phyloP scores from a whole-genome alignment of 2,797 vertebrate species.

The Pithecia hirsuta region DNA sequence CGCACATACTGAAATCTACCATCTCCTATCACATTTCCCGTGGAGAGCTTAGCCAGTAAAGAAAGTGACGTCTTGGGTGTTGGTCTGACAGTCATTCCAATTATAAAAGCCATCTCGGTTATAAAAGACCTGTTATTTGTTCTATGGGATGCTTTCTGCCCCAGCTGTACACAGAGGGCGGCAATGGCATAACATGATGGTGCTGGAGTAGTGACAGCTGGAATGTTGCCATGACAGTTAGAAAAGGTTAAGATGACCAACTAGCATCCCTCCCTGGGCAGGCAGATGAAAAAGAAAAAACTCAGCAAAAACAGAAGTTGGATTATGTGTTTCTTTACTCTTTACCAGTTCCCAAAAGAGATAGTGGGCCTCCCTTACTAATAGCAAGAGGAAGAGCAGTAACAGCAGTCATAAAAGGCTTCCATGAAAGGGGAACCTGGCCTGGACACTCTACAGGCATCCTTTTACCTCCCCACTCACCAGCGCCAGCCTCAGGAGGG shows the following conservation, averaged over 20 bases:
- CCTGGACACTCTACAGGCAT: background rate
- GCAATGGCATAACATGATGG: background rate
- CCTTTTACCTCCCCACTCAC: background rate
- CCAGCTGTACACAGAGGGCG: background rate
- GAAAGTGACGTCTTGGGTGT: background rate
- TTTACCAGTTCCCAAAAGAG: background rate
- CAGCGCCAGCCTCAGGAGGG: background rate
- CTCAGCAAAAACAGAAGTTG: background rate
- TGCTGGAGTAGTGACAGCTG: background rate
- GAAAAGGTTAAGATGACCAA: background rate
- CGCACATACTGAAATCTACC: background rate
- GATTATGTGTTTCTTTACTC: background rate
- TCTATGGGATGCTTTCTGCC: accelerated
- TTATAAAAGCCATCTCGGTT: background rate
- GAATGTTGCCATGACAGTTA: accelerated
- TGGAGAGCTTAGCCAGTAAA: background rate
- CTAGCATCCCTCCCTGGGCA: background rate
- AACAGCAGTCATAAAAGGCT: background rate
- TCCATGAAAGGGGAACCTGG: accelerated
- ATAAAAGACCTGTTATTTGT: background rate
- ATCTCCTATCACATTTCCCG: background rate
- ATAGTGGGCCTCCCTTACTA: background rate
- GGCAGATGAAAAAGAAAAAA: background rate
- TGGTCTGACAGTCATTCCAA: background rate
- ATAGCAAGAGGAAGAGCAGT: background rate